Percentiles rank a stretch among this genome's conserved stretches.
Conservation (phyloP, 2,113 vertebrate species). For the Oreochromis aureus region DNA sequence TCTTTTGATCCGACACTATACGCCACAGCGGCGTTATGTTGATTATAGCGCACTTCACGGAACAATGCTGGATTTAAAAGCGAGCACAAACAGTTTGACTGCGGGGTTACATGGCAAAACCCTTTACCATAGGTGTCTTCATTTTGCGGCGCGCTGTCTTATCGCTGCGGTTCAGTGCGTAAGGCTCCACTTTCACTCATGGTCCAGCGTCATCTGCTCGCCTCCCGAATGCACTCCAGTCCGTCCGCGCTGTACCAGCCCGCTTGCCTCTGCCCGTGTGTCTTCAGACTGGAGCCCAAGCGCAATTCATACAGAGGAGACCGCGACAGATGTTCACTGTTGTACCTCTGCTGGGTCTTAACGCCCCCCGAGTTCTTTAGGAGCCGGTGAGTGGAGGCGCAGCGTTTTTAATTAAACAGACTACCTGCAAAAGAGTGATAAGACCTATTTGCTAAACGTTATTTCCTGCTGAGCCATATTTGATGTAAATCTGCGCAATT, state of each 20-base stretch:
- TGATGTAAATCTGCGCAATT: constrained; percentile 16
- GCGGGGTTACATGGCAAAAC: background rate
- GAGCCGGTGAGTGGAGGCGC: background rate
- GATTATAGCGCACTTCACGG: background rate
- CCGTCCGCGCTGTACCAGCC: constrained; percentile 60
- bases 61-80: background rate
- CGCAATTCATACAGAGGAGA: constrained; percentile 54
- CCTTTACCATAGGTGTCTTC: constrained; percentile 90
- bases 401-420: constrained; percentile 24
- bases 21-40: background rate
- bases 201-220: constrained; percentile 30
- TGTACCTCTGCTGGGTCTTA: constrained; percentile 67
- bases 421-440: constrained; percentile 37
- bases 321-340: constrained; percentile 70
- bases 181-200: constrained; percentile 73
- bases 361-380: constrained; percentile 22
- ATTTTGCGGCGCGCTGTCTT: constrained; percentile 77
- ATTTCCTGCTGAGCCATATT: constrained; percentile 5
- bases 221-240: background rate
- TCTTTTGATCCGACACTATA: constrained; percentile 42
- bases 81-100: background rate
- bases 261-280: constrained; percentile 35
- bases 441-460: constrained; percentile 9
- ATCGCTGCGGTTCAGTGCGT: constrained; percentile 68
- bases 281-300: constrained; percentile 53